Base-by-base conservation (phyloP, 1,140 invertebrate species). In the Gonatopus flavifemur region DNA sequence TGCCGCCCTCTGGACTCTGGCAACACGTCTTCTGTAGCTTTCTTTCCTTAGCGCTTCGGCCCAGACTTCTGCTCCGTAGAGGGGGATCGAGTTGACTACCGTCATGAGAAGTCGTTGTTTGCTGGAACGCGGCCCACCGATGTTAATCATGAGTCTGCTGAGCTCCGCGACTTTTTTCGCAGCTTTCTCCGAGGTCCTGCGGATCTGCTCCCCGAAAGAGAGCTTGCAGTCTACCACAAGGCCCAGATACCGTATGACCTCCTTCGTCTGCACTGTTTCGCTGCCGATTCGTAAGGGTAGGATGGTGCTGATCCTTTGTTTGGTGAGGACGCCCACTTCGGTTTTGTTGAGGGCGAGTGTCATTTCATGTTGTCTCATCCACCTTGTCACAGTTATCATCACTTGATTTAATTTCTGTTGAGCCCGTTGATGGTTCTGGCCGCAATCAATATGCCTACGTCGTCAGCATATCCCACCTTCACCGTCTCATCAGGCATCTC, bases 381-480 rank as follows among this genome's bases (percentile, higher is more conserved):
- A 67, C 2, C 42, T 10, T 1, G 8, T 20, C 1, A 55, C 20
- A 9, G 24, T 30, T 12, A 30, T 19, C 28, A 59, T 31, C 0
- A 44, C 48, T 5, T 25, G 43, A 19, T 61, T 52, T 1, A 58
- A 42, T 9, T 20, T 43, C 15, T 30, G 6, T 25, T 60, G 49
- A 0, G 59, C 43, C 10, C n/a, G 5, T 50, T 49, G 10, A 45
- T 8, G 16, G 48, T 45, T 2, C 49, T 38, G 7, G 45, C 59
- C 3, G 5, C 16, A 1, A 70, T 55, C 0, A 70, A 28, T 8
- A 59, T 32, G 1, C 55, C 62, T 15, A 64, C 28, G 31, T 74
- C 66, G 25, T 74, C 69, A 0, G 66, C 64, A 38, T 57, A 76
- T 2, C 52, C 64, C 1, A 70, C 25, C 1, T 63, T 30, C 0